phyloP scores from a whole-genome alignment of 1,140 invertebrate species.

The Globodera rostochiensis region DNA sequence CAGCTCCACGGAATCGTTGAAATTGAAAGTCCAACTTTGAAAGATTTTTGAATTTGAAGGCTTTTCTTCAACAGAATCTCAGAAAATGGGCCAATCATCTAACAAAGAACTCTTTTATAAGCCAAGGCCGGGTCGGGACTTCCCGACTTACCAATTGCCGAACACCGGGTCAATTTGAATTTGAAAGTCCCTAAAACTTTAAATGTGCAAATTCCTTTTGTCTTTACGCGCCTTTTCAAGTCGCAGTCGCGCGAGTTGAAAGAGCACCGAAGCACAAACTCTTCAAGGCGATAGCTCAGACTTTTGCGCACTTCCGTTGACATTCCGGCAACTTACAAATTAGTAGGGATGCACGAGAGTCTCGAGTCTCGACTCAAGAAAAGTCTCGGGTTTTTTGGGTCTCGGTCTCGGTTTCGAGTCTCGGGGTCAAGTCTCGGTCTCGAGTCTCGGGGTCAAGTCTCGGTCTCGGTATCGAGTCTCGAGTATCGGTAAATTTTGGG shows the following conservation, averaged over 20 bases:
- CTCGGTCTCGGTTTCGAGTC: too few relatives aligned
- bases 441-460: too few relatives aligned
- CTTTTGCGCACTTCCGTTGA: slow-evolving; percentile 54
- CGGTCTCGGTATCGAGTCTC: too few relatives aligned
- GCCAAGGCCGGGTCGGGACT: not conserved
- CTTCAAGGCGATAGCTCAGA: slow-evolving; percentile 61
- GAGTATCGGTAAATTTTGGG: too few relatives aligned
- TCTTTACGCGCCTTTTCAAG: slow-evolving; percentile 48
- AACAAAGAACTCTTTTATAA: too few relatives aligned
- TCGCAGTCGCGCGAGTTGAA: slow-evolving; percentile 64
- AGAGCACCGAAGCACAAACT: slow-evolving; percentile 65
- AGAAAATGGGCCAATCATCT: too few relatives aligned
- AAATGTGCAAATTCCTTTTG: not conserved
- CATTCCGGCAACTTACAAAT: slow-evolving; percentile 54
- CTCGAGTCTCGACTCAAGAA: too few relatives aligned
- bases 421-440: too few relatives aligned
- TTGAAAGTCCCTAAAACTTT: slow-evolving; percentile 60
- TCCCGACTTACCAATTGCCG: slow-evolving; percentile 53
- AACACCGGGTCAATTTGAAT: slow-evolving; percentile 60
- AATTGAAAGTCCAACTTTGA: slow-evolving; percentile 61
- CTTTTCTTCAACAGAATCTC: too few relatives aligned
- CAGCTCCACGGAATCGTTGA: slow-evolving; percentile 64
- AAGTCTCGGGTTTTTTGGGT: too few relatives aligned
- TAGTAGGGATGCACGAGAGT: too few relatives aligned
- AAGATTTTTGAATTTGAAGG: too few relatives aligned